Base-by-base conservation (phyloP, 2,888 invertebrate species). In the Alsophila aescularia region DNA sequence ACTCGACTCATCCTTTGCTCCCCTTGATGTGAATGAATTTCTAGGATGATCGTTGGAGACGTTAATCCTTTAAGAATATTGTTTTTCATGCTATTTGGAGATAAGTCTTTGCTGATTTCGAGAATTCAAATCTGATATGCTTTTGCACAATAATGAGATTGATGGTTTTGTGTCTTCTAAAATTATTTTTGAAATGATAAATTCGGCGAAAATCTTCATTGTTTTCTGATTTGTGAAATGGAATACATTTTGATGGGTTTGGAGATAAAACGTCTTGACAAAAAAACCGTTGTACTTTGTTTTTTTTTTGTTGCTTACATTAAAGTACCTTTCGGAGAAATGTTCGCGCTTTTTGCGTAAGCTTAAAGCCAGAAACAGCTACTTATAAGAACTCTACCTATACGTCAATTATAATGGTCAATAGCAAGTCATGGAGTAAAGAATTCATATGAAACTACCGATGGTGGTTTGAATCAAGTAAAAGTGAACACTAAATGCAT, bases 1-100 rank as follows among this genome's bases (percentile, higher is more conserved):
- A 29, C n/a, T 2, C 13, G 4, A 13, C 2, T 12, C 32, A 15
- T 32, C 6, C 36, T 39, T 37, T 47, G 16, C 29, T 16, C 13
- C 32, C 14, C 24, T 9, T 36, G 13, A 15, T 15, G 35, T 18
- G 29, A n/a, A n/a, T n/a, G n/a, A 29, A 24, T 14, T 24, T 36
- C 21, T 39, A 7, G 21, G 31, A 24, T 14, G 13, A 21, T n/a
- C 13, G n/a, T 31, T 44, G 5, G n/a, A 16, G 27, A 15, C 32
- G 60, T 64, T 72, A 73, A 75, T 72, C 71, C 54, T 61, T 62
- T 70, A 69, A 73, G 71, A 69, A 66, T 67, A 70, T 70, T 69
- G 69, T 75, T 70, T 73, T 68, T 73, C 64, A 68, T 72, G 68
- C 66, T 55, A 65, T 65, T 70, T 69, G 60, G 56, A 72, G 70